These are phyloP conservation scores for Nomada fucata DNA, from an alignment of 2,888 invertebrate species.

Conservation along the genomic window DNA sequence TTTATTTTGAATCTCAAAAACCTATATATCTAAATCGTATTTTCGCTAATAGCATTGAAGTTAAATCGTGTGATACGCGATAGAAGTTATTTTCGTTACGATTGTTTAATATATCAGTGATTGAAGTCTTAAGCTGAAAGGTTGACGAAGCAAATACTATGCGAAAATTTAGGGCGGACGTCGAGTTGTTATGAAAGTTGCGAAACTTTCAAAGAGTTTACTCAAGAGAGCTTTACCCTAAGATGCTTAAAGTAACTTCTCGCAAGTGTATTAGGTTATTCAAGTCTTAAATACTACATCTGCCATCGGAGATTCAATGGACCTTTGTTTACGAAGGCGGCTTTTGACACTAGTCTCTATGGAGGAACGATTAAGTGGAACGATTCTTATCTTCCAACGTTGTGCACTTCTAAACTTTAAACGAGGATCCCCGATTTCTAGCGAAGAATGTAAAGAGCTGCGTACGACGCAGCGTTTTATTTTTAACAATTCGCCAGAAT, in stretches of 20 bases:
- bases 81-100: too few relatives aligned
- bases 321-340: background rate
- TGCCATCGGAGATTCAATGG: background rate
- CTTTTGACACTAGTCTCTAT: constrained; percentile 11
- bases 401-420: background rate
- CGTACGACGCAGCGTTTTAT: background rate
- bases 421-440: background rate
- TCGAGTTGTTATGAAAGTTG: constrained; percentile 18
- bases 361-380: background rate
- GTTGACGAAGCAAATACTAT: background rate
- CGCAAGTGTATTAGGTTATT: constrained; percentile 41
- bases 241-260: constrained; percentile 11
- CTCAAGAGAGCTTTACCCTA: constrained; percentile 14
- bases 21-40: too few relatives aligned
- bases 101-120: background rate
- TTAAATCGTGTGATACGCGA: too few relatives aligned
- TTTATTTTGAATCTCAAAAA: too few relatives aligned
- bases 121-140: background rate
- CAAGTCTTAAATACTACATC: constrained; percentile 17
- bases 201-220: constrained; percentile 27
- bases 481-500: background rate
- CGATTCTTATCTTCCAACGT: background rate
- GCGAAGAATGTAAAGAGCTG: too few relatives aligned
- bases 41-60: too few relatives aligned
- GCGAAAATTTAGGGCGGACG: background rate